Evolutionary conservation across 2,113 vertebrate species (phyloP).

Genomic region (Phycodurus eques): DNA sequence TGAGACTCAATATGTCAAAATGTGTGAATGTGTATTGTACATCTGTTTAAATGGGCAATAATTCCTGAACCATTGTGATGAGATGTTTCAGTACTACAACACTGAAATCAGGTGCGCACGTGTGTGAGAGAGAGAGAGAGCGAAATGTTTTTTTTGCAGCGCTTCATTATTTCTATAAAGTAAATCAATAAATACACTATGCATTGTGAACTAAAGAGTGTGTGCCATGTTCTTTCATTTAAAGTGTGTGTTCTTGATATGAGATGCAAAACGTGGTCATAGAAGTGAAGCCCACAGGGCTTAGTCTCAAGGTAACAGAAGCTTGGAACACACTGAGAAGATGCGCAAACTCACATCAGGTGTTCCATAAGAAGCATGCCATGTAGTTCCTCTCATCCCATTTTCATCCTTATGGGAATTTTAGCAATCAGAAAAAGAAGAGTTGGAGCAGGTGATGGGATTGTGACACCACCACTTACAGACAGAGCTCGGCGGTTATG

Average conservation of each 20-base stretch:
- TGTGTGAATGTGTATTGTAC: conserved; percentile 12
- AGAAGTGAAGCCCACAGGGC: background rate
- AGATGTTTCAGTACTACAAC: background rate
- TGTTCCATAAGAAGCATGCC: conserved; percentile 18
- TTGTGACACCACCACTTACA: conserved; percentile 50
- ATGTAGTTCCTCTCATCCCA: conserved; percentile 15
- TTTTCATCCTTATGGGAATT: conserved; percentile 39
- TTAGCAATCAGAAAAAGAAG: conserved; percentile 29
- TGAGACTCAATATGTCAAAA: conserved; percentile 8
- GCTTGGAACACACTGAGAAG: background rate
- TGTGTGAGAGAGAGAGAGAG: no score
- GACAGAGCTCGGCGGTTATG: conserved; percentile 53
- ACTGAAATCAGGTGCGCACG: background rate
- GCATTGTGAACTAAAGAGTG: background rate
- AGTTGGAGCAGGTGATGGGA: conserved; percentile 15
- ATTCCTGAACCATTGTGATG: background rate
- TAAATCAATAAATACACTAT: background rate
- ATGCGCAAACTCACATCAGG: background rate
- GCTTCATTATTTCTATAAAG: background rate
- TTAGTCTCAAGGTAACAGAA: background rate
- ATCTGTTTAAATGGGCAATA: background rate
- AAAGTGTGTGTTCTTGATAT: background rate
- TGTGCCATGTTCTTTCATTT: background rate
- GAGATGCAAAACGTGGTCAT: background rate
- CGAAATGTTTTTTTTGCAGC: no score